These are phyloP conservation scores for Bruchidius siliquastri DNA, from an alignment of 2,888 invertebrate species.

Conservation along the genomic window DNA sequence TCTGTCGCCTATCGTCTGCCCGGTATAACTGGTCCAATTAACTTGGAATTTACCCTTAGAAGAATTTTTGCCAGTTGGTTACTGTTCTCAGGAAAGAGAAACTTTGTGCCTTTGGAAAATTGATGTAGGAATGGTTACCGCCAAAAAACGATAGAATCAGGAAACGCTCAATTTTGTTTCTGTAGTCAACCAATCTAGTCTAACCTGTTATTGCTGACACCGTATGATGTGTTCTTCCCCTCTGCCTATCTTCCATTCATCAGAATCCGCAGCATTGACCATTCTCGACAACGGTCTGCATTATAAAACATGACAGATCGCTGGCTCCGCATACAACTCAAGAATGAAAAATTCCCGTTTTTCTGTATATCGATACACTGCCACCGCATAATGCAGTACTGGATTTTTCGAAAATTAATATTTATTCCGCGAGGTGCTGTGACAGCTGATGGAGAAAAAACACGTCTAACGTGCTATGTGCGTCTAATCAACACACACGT, in stretches of 20 bases:
- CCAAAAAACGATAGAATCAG: too few species aligned
- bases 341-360: not conserved
- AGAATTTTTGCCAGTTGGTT: too few species aligned
- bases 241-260: not conserved
- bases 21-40: too few species aligned
- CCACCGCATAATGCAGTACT: not conserved
- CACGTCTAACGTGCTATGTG: not conserved
- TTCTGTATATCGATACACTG: not conserved
- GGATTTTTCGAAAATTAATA: not conserved
- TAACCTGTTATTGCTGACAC: too few species aligned
- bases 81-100: too few species aligned
- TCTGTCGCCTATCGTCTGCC: too few species aligned
- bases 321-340: not conserved
- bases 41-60: too few species aligned
- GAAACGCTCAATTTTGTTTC: too few species aligned
- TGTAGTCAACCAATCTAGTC: too few species aligned
- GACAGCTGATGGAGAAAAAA: not conserved
- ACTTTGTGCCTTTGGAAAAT: too few species aligned
- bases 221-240: too few species aligned
- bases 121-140: too few species aligned
- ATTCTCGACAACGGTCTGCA: not conserved
- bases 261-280: not conserved
- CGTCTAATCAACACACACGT: conserved; percentile 1
- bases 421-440: not conserved
- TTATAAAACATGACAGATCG: not conserved